Base-by-base conservation (phyloP, 2,797 vertebrate genomes). In the Tadarida brasiliensis region DNA sequence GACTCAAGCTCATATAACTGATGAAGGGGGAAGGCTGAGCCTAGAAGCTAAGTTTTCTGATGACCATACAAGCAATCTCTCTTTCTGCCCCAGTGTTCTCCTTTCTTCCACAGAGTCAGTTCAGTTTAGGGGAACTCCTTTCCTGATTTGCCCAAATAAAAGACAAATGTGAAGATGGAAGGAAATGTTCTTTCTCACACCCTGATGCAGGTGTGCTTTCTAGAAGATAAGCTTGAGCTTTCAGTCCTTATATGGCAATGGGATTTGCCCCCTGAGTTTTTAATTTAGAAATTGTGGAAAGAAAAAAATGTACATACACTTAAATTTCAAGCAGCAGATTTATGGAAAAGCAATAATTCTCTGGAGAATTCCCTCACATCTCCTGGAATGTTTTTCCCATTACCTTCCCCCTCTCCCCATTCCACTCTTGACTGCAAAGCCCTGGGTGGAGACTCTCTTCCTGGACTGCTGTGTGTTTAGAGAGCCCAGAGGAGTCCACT, bases 161-260 rank as follows among this genome's bases (percentile, higher is more conserved):
- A 96, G 71, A 71, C 94, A 94, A 90, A 87, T 68, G 81, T 73
- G 76, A 71, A 90, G 71, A 68, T 26, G 61, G 87, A 90, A 85
- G 57, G 30, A 89, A 82, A 28, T 39, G 51, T 68, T 39, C 26
- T 28, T 63, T 26, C 22, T 22, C 49, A 39, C 15, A 35, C 39
- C 67, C 68, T 0, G 6, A 47, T 39, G 20, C 77, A 92, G 87
- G 77, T 85, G 81, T 67, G 76, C 24, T 77, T 91, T 73, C 47
- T 57, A 70, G 47, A 85, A 71, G n/a, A 61, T 17, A 15, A 86
- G 47, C 56, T 63, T 68, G 57, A 57, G 35, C 22, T 35, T 59
- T 90, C 19, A 8, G 28, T 30, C 61, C 63, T 5, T 1, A 94
- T 49, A 83, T 49, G 39, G 76, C 76, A 77, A 94, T 71, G n/a